These are phyloP conservation scores for Deroplatys truncata DNA, from an alignment of 2,888 invertebrate genomes.

Conservation along the genomic window DNA sequence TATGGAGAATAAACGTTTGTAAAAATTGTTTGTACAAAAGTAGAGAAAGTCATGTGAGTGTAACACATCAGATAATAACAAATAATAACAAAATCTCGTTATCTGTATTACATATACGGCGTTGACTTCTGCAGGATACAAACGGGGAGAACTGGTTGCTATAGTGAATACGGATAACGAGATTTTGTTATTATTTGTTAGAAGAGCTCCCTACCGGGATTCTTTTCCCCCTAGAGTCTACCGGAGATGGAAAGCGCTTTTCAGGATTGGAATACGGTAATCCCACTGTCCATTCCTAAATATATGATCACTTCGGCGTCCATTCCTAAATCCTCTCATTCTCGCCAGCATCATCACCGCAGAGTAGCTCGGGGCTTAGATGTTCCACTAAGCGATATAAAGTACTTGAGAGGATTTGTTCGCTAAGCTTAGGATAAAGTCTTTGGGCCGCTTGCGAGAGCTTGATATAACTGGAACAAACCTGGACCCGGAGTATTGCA, in stretches of 20 bases:
- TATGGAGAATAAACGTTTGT: no score
- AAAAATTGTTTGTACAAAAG: no score
- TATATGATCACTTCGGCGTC: neutral
- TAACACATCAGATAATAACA: no score
- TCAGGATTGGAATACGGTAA: neutral
- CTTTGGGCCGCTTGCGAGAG: neutral
- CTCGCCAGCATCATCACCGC: neutral
- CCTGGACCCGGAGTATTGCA: neutral
- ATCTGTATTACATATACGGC: no score
- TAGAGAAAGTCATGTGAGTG: no score
- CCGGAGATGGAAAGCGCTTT: neutral
- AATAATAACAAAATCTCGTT: no score
- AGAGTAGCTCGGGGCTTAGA: neutral
- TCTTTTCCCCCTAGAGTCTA: neutral
- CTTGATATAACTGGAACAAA: neutral
- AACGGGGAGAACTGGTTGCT: no score
- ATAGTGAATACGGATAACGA: no score
- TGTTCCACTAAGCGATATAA: neutral
- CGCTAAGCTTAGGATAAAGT: neutral
- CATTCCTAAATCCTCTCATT: neutral
- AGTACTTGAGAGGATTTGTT: neutral
- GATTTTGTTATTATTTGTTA: no score
- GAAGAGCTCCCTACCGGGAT: neutral
- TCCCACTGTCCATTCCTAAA: neutral
- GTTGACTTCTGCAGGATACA: no score